phyloP scores from a whole-genome alignment of 2,113 vertebrate species.

The Cercocebus atys region DNA sequence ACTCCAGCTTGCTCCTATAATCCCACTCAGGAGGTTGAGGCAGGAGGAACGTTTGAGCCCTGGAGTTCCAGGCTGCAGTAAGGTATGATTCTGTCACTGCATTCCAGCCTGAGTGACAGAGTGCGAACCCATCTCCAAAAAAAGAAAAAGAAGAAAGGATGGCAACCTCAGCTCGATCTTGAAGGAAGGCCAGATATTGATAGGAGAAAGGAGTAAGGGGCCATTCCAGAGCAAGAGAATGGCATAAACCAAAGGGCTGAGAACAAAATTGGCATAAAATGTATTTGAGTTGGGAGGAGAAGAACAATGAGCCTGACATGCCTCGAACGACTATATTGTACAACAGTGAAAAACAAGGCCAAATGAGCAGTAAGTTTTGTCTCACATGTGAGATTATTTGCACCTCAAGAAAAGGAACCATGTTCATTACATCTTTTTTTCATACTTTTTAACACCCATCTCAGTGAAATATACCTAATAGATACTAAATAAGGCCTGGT shows the following conservation, averaged over 20 bases:
- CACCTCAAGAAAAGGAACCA: not conserved
- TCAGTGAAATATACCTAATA: not conserved
- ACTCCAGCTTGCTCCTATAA: not conserved
- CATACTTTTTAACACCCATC: not conserved
- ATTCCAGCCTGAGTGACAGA: not conserved
- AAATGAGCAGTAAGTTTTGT: not conserved
- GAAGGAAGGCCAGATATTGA: not conserved
- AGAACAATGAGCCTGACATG: not conserved
- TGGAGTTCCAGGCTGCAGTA: not conserved
- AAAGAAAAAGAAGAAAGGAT: not conserved
- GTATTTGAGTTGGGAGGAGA: not conserved
- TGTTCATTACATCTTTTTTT: not conserved
- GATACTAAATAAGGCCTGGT: not conserved
- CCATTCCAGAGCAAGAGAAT: not conserved
- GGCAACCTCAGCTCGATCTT: not conserved
- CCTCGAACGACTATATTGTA: not conserved
- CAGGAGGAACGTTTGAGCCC: no score
- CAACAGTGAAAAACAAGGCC: not conserved
- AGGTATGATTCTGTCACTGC: not conserved
- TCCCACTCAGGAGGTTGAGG: not conserved
- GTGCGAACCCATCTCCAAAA: not conserved
- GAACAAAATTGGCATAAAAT: not conserved
- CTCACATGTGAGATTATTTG: not conserved
- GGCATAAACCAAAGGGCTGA: not conserved
- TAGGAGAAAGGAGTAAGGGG: not conserved